These are phyloP conservation scores for Drosophila asahinai DNA, from an alignment of 1,140 invertebrate genomes.

Conservation along the genomic window DNA sequence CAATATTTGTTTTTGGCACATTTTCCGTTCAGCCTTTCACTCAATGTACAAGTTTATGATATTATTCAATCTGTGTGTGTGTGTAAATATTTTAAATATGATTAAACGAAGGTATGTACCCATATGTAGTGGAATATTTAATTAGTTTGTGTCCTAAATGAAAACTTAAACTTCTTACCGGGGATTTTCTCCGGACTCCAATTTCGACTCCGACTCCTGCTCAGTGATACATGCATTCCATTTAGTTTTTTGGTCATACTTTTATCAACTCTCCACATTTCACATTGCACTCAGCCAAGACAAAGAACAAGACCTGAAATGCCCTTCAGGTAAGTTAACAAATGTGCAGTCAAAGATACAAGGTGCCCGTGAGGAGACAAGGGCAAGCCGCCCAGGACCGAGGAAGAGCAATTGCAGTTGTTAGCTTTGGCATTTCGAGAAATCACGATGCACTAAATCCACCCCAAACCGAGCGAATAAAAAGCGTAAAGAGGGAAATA, in stretches of 20 bases:
- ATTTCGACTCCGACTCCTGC: neutral
- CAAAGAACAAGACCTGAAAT: constrained; percentile 67
- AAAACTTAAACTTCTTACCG: constrained; percentile 1
- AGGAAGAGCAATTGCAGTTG: constrained; percentile 72
- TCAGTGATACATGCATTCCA: constrained; percentile 7
- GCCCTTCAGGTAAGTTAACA: constrained; percentile 83
- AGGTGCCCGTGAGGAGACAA: constrained; percentile 49
- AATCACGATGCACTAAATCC: constrained; percentile 77
- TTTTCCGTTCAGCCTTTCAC: constrained; percentile 39
- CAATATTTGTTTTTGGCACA: constrained; percentile 63
- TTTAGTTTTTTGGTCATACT: constrained; percentile 36
- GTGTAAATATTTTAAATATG: constrained; percentile 52
- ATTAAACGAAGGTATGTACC: constrained; percentile 55
- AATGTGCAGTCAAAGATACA: constrained; percentile 83
- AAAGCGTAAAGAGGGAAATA: constrained; percentile 4
- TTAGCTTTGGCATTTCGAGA: constrained; percentile 74
- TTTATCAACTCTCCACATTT: constrained; percentile 40
- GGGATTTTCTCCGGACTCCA: neutral
- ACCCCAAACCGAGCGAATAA: constrained; percentile 44
- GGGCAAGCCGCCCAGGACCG: constrained; percentile 32
- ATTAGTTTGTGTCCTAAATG: constrained; percentile 16
- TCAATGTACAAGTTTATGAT: constrained; percentile 38
- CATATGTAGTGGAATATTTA: constrained; percentile 34
- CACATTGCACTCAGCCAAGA: constrained; percentile 52
- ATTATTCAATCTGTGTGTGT: constrained; percentile 32